Evolutionary conservation across 1,140 invertebrate genomes (phyloP), one percentile per base, ranked within the genome.

Genomic region (Heterodera carotae): DNA sequence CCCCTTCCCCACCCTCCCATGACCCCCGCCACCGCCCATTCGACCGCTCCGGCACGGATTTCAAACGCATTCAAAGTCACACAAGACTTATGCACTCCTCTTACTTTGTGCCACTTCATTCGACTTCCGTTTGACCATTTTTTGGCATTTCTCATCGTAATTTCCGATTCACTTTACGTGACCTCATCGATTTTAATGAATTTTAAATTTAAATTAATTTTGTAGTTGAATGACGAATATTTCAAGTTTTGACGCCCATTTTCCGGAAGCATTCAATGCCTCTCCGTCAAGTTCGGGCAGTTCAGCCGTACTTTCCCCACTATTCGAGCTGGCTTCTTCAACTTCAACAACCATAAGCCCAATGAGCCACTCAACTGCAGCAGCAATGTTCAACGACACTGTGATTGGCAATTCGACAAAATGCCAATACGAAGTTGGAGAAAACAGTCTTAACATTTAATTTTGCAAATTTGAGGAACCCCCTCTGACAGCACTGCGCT

Each of bases 401-500:
- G 1, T 56, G 15, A 4, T 18, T 1, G 48, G 48, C 48, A 56
- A 56, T 56, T 31, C 62, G 25, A 34, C 62, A 66, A 66, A 66
- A 31, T 66, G 62, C 62, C n/a, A 66, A 34, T 66, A 66, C 25
- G 62, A 66, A n/a, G 62, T 66, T 22, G 18, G 22, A 56, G 2
- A 43, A 43, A 43, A 43, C 39, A 43, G 12, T 8, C 39, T 56
- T 22, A 22, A n/a, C 12, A 15, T 22, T 53, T 53, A 56, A 56
- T 56, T 56, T 56, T 56, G 5, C 18, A 56, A 56, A 56, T 56
- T 59, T 33, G 7, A 78, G 75, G 68, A 79, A 53, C 82, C 83
- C 4, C 82, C 83, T 15, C 48, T 84, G 53, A 83, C 80, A 22
- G 76, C 81, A 22, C 69, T 83, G 39, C 69, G 84, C 12, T 85